A percentile compares a stretch with the other conserved stretches of the same genome.
These are phyloP conservation scores for Cataglyphis rosenhaueri DNA, from an alignment of 2,888 invertebrate species.

Conservation along the genomic window DNA sequence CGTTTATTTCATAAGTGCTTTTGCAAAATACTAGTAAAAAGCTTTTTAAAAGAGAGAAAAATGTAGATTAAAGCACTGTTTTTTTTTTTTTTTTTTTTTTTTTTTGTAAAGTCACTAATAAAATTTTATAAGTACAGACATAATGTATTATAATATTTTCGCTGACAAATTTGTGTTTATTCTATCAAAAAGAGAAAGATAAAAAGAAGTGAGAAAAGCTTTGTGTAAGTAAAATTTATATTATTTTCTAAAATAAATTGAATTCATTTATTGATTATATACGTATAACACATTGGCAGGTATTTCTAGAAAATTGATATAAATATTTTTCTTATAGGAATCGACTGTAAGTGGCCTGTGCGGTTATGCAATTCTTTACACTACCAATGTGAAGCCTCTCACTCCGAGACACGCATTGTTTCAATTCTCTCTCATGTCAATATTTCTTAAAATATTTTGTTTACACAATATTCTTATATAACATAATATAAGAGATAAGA, in stretches of 20 bases:
- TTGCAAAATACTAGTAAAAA: neutral
- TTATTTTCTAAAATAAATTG: neutral
- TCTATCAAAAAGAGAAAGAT: neutral
- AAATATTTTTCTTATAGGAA: neutral
- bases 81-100: neutral
- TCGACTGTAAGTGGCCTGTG: neutral
- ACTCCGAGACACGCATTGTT: neutral
- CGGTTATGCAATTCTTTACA: neutral
- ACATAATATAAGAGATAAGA: neutral
- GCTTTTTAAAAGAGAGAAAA: neutral
- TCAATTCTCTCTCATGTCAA: neutral
- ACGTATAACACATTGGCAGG: neutral
- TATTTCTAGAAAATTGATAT: neutral
- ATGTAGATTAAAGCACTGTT: neutral
- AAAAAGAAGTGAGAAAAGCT: neutral
- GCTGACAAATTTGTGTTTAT: neutral
- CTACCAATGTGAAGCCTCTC: neutral
- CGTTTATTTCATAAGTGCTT: neutral
- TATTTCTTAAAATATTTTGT: neutral
- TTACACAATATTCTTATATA: neutral
- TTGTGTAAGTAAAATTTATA: neutral
- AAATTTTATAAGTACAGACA: neutral
- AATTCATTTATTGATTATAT: neutral
- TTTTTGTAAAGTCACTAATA: neutral
- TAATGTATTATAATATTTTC: neutral